Percentiles rank a stretch among this genome's conserved stretches.
Evolutionary conservation across 1,140 invertebrate species (phyloP).

Genomic region (Contarinia nasturtii): DNA sequence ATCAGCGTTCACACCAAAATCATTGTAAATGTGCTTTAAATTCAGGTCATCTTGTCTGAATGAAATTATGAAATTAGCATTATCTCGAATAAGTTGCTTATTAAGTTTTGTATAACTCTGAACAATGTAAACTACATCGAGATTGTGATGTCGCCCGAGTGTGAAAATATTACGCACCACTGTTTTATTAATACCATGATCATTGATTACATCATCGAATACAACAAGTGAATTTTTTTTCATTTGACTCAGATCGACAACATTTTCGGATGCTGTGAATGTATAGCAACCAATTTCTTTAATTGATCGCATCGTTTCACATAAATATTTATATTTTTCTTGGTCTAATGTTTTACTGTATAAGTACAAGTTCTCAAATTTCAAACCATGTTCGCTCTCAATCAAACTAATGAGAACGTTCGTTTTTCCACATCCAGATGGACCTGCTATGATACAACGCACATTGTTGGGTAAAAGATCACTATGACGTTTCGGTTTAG

Average conservation of each 20-base stretch:
- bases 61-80: constrained; percentile 19
- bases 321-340: constrained; percentile 14
- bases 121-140: constrained; percentile 22
- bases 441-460: constrained; percentile 11
- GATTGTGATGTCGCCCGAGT: constrained; percentile 18
- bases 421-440: constrained; percentile 18
- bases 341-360: constrained; percentile 14
- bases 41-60: constrained; percentile 24
- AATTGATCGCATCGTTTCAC: constrained; percentile 10
- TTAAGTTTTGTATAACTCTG: constrained; percentile 21
- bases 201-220: constrained; percentile 22
- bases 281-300: constrained; percentile 9
- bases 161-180: constrained; percentile 19
- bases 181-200: constrained; percentile 13
- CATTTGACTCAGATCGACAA: constrained; percentile 7
- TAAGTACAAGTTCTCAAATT: constrained; percentile 18
- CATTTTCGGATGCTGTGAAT: constrained; percentile 6
- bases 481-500: constrained; percentile 12
- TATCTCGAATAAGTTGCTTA: constrained; percentile 23
- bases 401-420: constrained; percentile 17
- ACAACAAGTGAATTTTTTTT: constrained; percentile 15
- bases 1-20: constrained; percentile 15
- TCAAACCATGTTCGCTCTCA: constrained; percentile 15
- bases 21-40: constrained; percentile 21
- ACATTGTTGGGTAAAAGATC: constrained; percentile 13